Conservation (phyloP, 2,113 vertebrate species). For the Willisornis vidua region DNA sequence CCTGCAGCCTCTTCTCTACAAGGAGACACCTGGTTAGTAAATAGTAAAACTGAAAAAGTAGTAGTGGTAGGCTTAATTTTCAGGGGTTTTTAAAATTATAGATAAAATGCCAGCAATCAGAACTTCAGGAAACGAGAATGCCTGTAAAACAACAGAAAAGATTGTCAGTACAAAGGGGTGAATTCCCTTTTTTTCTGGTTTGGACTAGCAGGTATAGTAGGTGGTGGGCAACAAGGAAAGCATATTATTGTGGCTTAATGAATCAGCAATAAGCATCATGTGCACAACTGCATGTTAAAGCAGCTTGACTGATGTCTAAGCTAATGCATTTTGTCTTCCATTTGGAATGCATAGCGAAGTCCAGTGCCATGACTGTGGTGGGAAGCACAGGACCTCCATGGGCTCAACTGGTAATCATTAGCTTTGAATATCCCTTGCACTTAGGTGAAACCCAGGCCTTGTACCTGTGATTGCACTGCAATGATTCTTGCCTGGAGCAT, state of each 20-base stretch:
- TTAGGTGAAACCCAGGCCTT: background rate
- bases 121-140: background rate
- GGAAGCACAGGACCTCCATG: background rate
- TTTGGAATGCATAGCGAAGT: background rate
- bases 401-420: background rate
- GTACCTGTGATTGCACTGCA: background rate
- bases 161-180: background rate
- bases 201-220: background rate
- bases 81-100: background rate
- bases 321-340: background rate
- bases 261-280: background rate
- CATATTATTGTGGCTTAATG: background rate
- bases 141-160: background rate
- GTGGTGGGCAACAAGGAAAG: background rate
- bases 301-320: background rate
- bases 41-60: background rate
- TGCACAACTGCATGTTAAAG: background rate
- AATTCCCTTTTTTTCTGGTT: background rate
- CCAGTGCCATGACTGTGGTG: background rate
- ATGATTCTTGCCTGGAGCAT: background rate
- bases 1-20: background rate
- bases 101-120: background rate
- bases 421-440: rapidly evolving
- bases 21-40: background rate
- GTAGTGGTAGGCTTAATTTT: background rate